A percentile compares a stretch with the other conserved stretches of the same genome.
These are phyloP conservation scores for Norana najaformis DNA, from an alignment of 2,888 invertebrate species.

Conservation along the genomic window DNA sequence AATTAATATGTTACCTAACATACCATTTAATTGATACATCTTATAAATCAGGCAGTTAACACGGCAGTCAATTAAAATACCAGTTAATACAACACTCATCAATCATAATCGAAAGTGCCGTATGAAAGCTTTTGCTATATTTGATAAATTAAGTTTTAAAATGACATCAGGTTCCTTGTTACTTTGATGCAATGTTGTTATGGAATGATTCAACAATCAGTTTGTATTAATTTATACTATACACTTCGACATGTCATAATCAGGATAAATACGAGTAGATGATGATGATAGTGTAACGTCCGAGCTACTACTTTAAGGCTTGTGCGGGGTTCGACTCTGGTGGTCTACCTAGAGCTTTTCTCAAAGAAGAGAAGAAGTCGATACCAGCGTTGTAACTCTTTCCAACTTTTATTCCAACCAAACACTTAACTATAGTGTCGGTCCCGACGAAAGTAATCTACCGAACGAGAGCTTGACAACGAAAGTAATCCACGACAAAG, in stretches of 20 bases:
- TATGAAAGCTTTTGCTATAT: neutral
- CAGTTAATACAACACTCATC: neutral
- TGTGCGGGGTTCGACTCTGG: no score
- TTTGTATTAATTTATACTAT: neutral
- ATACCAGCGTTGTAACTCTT: no score
- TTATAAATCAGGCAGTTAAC: no score
- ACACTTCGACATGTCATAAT: neutral
- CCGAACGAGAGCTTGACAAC: no score
- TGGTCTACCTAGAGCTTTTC: no score
- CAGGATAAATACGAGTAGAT: neutral
- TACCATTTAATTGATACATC: neutral
- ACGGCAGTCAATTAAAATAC: neutral
- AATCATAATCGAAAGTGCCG: neutral
- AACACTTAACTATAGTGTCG: no score
- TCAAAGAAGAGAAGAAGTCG: no score
- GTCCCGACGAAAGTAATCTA: no score
- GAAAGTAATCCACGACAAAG: no score
- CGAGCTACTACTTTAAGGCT: no score
- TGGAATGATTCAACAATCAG: neutral
- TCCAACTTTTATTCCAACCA: no score
- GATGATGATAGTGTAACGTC: no score
- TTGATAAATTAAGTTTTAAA: neutral
- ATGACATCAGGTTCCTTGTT: neutral
- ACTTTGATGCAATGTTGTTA: neutral
- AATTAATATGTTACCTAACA: neutral